Evolutionary conservation across 2,113 vertebrate genomes (phyloP).

Genomic region (Aythya baeri): DNA sequence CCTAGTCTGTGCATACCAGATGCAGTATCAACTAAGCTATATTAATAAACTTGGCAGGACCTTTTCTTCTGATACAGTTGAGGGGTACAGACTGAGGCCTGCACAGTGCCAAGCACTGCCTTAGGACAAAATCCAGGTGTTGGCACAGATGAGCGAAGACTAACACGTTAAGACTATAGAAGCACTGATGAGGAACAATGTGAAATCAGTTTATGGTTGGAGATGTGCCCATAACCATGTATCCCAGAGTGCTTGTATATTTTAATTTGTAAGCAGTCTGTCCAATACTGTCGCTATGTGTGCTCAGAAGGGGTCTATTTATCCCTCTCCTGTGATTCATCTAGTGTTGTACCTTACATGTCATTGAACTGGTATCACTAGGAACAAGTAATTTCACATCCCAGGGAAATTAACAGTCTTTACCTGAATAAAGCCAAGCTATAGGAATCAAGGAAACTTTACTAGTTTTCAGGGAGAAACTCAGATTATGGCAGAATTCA

Average conservation of each 20-base stretch:
- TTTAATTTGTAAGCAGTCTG: neutral
- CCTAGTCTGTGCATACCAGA: neutral
- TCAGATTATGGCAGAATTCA: neutral
- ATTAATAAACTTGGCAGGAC: neutral
- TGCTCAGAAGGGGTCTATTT: neutral
- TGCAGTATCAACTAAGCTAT: fast-evolving
- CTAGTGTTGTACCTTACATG: neutral
- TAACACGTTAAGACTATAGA: neutral
- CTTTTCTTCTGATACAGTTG: neutral
- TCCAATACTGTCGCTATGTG: neutral
- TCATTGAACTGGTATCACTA: neutral
- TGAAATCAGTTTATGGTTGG: neutral
- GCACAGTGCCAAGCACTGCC: neutral
- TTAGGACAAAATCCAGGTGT: neutral
- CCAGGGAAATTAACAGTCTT: neutral
- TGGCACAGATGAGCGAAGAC: neutral
- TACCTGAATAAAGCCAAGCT: neutral
- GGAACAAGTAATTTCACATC: neutral
- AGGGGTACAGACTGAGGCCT: neutral
- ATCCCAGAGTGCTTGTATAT: neutral
- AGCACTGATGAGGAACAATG: neutral
- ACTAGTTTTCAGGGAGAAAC: neutral
- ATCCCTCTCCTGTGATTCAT: neutral
- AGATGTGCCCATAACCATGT: neutral
- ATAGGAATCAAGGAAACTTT: neutral